Evolutionary conservation across 2,888 invertebrate genomes (phyloP).

Genomic region (Eudasyphora cyanicolor): DNA sequence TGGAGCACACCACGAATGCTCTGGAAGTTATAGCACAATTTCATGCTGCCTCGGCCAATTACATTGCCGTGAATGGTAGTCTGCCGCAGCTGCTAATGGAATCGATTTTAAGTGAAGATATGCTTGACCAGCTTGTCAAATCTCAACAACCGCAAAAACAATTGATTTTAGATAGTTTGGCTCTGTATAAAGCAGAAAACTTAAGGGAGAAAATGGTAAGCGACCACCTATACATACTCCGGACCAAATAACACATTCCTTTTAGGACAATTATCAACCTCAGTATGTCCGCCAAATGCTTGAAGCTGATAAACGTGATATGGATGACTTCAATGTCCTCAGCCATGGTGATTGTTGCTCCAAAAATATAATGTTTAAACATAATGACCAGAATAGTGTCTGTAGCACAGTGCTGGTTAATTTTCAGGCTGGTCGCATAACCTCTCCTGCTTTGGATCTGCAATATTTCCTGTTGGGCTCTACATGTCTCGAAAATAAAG

Average conservation of each 20-base stretch:
- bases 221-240: not conserved
- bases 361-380: constrained; percentile 72
- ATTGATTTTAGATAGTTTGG: constrained; percentile 68
- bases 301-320: constrained; percentile 35
- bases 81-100: constrained; percentile 46
- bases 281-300: constrained; percentile 41
- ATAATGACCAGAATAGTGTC: constrained; percentile 68
- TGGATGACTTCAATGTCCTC: constrained; percentile 69
- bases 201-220: constrained; percentile 72
- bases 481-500: constrained; percentile 68
- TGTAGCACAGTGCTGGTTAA: constrained; percentile 71
- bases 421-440: constrained; percentile 69
- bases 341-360: constrained; percentile 73
- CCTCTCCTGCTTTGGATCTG: constrained; percentile 72
- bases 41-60: constrained; percentile 74
- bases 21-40: constrained; percentile 73
- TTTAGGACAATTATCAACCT: constrained; percentile 69
- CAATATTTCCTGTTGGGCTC: constrained; percentile 72
- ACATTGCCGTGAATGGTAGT: constrained; percentile 62
- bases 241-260: too few relatives aligned
- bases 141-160: constrained; percentile 57
- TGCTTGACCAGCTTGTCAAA: not conserved
- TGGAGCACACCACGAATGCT: constrained; percentile 68
- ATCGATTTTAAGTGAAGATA: not conserved
- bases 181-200: constrained; percentile 62